A percentile compares a stretch with the other conserved stretches of the same genome.
phyloP scores from a whole-genome alignment of 1,140 invertebrate genomes.

The Delia radicum region DNA sequence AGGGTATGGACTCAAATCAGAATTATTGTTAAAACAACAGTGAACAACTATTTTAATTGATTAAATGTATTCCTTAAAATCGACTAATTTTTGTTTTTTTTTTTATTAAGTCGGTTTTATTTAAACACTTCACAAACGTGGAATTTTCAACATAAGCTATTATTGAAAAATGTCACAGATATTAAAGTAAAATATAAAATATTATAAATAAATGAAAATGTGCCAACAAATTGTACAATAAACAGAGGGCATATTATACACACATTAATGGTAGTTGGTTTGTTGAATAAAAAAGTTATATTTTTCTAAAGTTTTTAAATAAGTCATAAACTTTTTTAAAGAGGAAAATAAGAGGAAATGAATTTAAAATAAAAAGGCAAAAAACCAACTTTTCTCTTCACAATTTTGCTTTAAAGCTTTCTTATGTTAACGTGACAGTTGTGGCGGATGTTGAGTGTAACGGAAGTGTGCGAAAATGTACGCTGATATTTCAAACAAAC shows the following conservation, averaged over 20 bases:
- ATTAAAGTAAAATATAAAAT: too few relatives aligned
- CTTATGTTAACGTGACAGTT: not conserved
- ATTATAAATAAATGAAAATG: not conserved
- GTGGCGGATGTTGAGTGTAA: not conserved
- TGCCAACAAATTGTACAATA: not conserved
- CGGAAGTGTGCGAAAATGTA: not conserved
- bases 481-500: not conserved
- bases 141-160: too few relatives aligned
- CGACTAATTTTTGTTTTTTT: too few relatives aligned
- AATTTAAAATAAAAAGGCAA: not conserved
- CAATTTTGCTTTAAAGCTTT: not conserved
- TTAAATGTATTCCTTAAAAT: too few relatives aligned
- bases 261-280: not conserved
- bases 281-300: too few relatives aligned
- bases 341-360: not conserved
- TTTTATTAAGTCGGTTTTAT: too few relatives aligned
- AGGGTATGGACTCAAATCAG: too few relatives aligned
- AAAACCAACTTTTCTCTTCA: not conserved
- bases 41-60: too few relatives aligned
- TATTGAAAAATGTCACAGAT: too few relatives aligned
- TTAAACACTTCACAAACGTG: too few relatives aligned
- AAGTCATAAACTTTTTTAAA: slow-evolving; percentile 2
- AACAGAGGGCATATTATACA: not conserved
- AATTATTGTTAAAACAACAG: too few relatives aligned
- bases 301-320: not conserved